These are phyloP conservation scores for Boloria euphrosyne DNA, from an alignment of 2,888 invertebrate species.

Conservation along the genomic window DNA sequence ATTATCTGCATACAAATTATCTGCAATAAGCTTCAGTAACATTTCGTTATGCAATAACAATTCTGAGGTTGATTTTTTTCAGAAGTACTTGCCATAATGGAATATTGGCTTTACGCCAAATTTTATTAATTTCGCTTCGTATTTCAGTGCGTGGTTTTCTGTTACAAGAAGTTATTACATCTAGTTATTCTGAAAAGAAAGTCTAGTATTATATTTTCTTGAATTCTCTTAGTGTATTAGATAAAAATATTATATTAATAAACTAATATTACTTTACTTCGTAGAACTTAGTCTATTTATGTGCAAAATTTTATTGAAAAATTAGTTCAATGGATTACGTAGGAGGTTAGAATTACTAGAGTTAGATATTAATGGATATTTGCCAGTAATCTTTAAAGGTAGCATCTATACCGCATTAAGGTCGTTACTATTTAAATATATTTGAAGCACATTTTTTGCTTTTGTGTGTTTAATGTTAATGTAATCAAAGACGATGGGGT, in stretches of 20 bases:
- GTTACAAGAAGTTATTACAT: slow-evolving; percentile 24
- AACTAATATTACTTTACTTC: too few relatives aligned
- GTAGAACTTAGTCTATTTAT: too few relatives aligned
- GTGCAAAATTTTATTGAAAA: too few relatives aligned
- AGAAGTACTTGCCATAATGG: slow-evolving; percentile 34
- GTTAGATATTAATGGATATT: too few relatives aligned
- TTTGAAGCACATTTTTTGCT: too few relatives aligned
- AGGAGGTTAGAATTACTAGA: too few relatives aligned
- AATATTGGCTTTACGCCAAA: slow-evolving; percentile 40
- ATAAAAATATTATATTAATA: neutral
- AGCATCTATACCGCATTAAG: too few relatives aligned
- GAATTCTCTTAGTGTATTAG: neutral
- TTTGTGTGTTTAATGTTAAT: slow-evolving; percentile 4
- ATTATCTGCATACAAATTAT: slow-evolving; percentile 9
- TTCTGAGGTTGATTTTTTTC: slow-evolving; percentile 30
- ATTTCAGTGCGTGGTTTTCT: slow-evolving; percentile 26
- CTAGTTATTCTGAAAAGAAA: slow-evolving; percentile 6
- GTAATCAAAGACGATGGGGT: slow-evolving; percentile 11
- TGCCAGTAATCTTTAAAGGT: too few relatives aligned
- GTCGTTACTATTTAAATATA: too few relatives aligned
- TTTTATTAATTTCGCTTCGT: slow-evolving; percentile 39
- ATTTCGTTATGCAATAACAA: slow-evolving; percentile 29
- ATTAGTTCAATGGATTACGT: too few relatives aligned
- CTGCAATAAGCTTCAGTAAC: slow-evolving; percentile 15
- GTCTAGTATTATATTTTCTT: neutral